These are phyloP conservation scores for Lepus europaeus DNA, from an alignment of 2,113 vertebrate genomes.

Conservation along the genomic window DNA sequence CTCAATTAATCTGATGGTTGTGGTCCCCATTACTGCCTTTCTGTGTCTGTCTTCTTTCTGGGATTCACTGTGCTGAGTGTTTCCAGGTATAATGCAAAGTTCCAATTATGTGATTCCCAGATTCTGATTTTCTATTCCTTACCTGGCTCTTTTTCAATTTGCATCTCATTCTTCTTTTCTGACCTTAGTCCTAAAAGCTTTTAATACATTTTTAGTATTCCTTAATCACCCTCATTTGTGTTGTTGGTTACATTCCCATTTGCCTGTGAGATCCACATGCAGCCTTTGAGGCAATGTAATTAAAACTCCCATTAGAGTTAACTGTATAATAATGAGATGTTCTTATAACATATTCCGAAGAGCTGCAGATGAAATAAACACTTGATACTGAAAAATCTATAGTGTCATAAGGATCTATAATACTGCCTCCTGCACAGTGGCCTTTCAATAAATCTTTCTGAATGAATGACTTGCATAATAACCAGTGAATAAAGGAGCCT, in stretches of 20 bases:
- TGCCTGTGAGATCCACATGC: background rate
- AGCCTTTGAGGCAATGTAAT: background rate
- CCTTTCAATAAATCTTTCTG: background rate
- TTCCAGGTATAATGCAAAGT: background rate
- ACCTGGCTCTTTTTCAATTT: background rate
- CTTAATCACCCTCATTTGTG: background rate
- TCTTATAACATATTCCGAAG: slow-evolving; percentile 28
- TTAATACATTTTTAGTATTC: slow-evolving; percentile 36
- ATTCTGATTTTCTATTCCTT: background rate
- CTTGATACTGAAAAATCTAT: background rate
- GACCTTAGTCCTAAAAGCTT: background rate
- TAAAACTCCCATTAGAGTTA: slow-evolving; percentile 32
- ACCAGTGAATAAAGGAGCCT: background rate
- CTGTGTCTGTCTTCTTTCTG: background rate
- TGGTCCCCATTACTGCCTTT: background rate
- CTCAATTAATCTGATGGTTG: background rate
- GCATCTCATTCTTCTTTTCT: slow-evolving; percentile 40
- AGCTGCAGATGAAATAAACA: slow-evolving; percentile 11
- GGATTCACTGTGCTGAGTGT: background rate
- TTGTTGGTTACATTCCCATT: background rate
- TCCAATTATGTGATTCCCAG: background rate
- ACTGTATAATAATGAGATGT: background rate
- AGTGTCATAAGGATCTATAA: background rate
- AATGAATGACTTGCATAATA: slow-evolving; percentile 36
- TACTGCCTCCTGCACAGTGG: background rate